Evolutionary conservation across 2,113 vertebrate genomes (phyloP).

Genomic region (Dolichallabes microphthalmus): DNA sequence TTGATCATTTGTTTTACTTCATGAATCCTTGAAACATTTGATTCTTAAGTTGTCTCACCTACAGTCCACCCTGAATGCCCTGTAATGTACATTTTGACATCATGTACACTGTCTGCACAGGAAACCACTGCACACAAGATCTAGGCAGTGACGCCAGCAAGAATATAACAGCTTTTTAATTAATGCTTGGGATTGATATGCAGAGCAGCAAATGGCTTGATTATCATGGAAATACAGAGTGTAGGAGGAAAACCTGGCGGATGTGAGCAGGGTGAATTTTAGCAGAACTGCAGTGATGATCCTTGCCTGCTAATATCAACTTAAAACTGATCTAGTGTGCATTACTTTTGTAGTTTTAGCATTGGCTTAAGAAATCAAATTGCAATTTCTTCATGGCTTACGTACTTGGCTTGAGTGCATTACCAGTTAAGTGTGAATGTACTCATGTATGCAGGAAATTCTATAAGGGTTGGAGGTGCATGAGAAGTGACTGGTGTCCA

Average conservation of each 20-base stretch:
- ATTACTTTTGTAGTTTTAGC: neutral
- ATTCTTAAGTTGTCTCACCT: neutral
- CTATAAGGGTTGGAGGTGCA: neutral
- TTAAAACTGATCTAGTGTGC: neutral
- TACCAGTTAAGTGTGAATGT: neutral
- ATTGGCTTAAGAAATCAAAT: neutral
- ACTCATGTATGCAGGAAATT: neutral
- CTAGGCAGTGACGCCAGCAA: constrained; percentile 62
- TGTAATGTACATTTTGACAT: constrained; percentile 16
- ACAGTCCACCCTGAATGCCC: neutral
- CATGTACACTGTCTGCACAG: neutral
- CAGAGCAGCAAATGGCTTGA: constrained; percentile 64
- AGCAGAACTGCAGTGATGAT: neutral
- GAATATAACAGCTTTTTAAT: constrained; percentile 81
- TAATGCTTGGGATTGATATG: constrained; percentile 78
- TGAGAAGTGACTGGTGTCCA: neutral
- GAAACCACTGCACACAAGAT: constrained; percentile 18
- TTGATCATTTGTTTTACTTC: neutral
- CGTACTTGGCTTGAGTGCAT: neutral
- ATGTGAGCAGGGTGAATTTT: neutral
- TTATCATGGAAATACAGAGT: constrained; percentile 75
- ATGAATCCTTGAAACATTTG: neutral
- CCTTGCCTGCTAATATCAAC: constrained; percentile 20
- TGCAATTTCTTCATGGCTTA: constrained; percentile 23
- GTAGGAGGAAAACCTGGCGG: constrained; percentile 52